Percentiles rank a stretch among this genome's conserved stretches.
Conservation (phyloP, 2,888 invertebrate species). For the Tenodera sinensis region DNA sequence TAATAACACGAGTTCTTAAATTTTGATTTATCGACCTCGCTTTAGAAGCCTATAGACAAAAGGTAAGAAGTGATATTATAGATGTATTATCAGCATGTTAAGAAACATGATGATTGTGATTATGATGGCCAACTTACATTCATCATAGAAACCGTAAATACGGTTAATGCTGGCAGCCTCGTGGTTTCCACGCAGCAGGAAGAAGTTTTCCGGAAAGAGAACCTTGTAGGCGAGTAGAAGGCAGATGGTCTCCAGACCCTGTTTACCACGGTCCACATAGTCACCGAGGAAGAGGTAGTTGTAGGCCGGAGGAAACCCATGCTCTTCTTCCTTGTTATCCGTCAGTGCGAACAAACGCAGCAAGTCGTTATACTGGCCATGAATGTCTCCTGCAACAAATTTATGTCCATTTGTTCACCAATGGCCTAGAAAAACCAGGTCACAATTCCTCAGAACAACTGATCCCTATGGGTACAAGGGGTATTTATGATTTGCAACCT, state of each 20-base stretch:
- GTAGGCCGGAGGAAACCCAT: not conserved
- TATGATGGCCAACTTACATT: constrained; percentile 47
- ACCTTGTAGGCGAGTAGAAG: constrained; percentile 63
- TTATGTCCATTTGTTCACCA: not conserved
- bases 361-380: constrained; percentile 62
- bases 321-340: constrained; percentile 36
- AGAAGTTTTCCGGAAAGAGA: constrained; percentile 67
- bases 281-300: constrained; percentile 50
- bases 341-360: constrained; percentile 60
- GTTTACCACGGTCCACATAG: constrained; percentile 62
- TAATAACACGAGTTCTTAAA: too few relatives aligned
- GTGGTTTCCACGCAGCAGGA: constrained; percentile 63
- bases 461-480: too few relatives aligned
- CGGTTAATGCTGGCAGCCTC: constrained; percentile 64
- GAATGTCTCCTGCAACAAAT: constrained; percentile 51
- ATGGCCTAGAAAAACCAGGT: too few relatives aligned
- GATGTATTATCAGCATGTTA: too few relatives aligned
- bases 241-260: constrained; percentile 63
- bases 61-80: too few relatives aligned
- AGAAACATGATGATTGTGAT: too few relatives aligned
- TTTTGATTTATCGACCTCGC: too few relatives aligned
- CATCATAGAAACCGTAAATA: constrained; percentile 62
- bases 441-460: too few relatives aligned
- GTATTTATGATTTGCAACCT: too few relatives aligned
- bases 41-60: too few relatives aligned